Base-by-base conservation (phyloP, 2,113 vertebrate genomes). In the Cairina moschata region DNA sequence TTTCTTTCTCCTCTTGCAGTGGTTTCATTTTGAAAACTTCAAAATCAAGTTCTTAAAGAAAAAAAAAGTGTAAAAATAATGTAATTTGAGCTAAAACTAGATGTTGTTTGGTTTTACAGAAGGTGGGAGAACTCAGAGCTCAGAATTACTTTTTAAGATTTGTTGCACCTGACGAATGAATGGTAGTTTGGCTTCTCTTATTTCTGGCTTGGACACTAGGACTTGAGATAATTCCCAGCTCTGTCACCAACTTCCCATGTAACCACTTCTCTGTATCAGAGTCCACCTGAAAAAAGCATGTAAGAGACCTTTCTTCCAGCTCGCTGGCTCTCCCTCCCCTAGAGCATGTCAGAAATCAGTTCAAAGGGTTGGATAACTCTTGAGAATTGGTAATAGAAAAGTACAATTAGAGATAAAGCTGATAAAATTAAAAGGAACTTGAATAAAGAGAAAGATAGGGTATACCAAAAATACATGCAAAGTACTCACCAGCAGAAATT, bases 381-480 rank as follows among this genome's bases (percentile, higher is more conserved):
- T 2, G 4, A 81, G 73, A 75, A 60, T 62, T 44, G 26, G 66
- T 16, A 95, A 55, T 15, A 88, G 58, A 86, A 82, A 82, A 75
- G 77, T 6, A 90, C 88, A 93, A 91, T 77, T 87, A 93, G 88
- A 31, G 12, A 36, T 76, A 76, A 89, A 87, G 40, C 36, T 87
- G 81, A 89, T 83, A 84, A 86, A 89, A 94, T 76, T 79, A 89
- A 95, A 94, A 90, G 25, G 48, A 73, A 44, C 46, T 83, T 89
- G 62, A 73, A 85, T 66, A 86, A 92, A 75, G 26, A 71, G 23
- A 83, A 85, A 78, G 12, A 79, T 46, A n/a, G 88, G 85, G 6
- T 66, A 78, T 40, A 68, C 5, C 54, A 86, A 48, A 87, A 89
- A 84, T 73, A 79, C 67, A 55, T n/a, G 59, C 38, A 50, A 85